Conservation (phyloP, 2,113 vertebrate genomes). For the Petroica traversi region DNA sequence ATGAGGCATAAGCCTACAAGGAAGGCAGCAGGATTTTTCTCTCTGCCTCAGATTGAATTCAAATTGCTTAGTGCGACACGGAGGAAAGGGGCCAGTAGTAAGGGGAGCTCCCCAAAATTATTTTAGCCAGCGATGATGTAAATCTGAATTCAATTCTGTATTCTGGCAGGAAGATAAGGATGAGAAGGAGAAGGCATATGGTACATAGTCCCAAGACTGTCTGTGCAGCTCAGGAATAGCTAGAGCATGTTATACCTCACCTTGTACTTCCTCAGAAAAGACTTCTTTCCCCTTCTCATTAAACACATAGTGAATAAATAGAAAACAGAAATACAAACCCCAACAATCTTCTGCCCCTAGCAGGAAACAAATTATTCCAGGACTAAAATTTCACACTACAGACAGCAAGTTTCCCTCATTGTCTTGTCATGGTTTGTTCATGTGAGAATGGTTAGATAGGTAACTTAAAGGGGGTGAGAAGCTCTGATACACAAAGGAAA, state of each 20-base stretch:
- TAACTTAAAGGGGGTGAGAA: not conserved
- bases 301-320: not conserved
- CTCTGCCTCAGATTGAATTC: not conserved
- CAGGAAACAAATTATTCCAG: not conserved
- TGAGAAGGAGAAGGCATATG: not conserved
- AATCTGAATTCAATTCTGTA: not conserved
- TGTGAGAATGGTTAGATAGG: not conserved
- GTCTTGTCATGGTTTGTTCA: not conserved
- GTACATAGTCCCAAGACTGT: not conserved
- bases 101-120: not conserved
- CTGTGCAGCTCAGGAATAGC: not conserved
- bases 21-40: not conserved
- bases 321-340: not conserved
- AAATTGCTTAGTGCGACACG: not conserved
- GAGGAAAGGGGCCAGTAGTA: fast-evolving
- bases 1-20: not conserved
- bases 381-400: not conserved
- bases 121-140: not conserved
- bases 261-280: not conserved
- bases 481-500: not conserved
- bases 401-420: not conserved
- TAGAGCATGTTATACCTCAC: not conserved
- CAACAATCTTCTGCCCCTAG: not conserved
- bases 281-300: not conserved
- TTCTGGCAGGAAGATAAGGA: not conserved